These are phyloP conservation scores for Simalia tracyae DNA, from an alignment of 2,797 vertebrate genomes.

Conservation along the genomic window DNA sequence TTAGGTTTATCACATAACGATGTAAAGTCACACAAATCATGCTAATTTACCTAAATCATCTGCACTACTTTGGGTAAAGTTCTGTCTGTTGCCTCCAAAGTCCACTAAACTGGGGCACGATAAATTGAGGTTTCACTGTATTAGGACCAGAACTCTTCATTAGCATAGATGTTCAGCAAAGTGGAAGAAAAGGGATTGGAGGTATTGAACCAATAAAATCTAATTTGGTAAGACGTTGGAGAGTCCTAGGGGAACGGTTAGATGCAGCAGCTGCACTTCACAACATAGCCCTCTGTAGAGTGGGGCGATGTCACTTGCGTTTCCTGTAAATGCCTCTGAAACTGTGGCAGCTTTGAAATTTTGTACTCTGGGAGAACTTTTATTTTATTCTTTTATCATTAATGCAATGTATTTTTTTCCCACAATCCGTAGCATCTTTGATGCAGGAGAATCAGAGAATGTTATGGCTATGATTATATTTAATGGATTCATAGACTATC, in stretches of 20 bases:
- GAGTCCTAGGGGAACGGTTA: not conserved
- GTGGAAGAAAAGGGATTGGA: not conserved
- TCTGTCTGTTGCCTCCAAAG: not conserved
- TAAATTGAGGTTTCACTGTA: not conserved
- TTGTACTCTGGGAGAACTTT: slow-evolving; percentile 22
- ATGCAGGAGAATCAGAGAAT: slow-evolving; percentile 35
- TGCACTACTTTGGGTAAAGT: not conserved
- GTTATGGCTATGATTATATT: slow-evolving; percentile 27
- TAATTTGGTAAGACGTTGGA: not conserved
- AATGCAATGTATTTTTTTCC: slow-evolving; percentile 50
- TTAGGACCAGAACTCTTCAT: not conserved
- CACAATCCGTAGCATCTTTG: slow-evolving; percentile 34
- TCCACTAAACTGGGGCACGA: not conserved
- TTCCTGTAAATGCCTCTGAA: not conserved
- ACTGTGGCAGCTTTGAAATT: rapidly evolving
- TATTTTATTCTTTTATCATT: slow-evolving; percentile 46
- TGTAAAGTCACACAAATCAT: not conserved
- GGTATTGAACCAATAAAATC: not conserved
- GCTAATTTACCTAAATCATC: not conserved
- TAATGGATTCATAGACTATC: slow-evolving; percentile 17
- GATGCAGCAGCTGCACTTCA: not conserved
- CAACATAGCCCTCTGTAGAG: not conserved
- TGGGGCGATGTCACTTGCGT: not conserved
- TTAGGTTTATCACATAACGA: not conserved
- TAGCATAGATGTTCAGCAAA: not conserved